Evolutionary conservation across 2,113 vertebrate genomes (phyloP).

Genomic region (Cavia porcellus): DNA sequence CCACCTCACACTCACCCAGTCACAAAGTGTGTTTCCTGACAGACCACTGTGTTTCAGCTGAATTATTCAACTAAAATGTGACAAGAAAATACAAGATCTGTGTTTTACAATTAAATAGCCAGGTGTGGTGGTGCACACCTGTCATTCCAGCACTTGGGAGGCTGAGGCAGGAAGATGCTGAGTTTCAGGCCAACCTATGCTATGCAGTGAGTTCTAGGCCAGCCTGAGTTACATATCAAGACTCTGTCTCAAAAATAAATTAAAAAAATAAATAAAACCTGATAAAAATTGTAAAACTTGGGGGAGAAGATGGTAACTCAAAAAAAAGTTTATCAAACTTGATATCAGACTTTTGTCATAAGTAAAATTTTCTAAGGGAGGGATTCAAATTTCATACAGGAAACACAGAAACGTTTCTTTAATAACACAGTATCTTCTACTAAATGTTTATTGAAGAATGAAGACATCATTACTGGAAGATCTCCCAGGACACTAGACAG

Average conservation of each 20-base stretch:
- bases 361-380: slow-evolving; percentile 9
- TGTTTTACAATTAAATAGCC: slow-evolving; percentile 32
- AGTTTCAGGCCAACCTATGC: background rate
- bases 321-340: background rate
- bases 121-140: background rate
- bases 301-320: background rate
- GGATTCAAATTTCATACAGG: slow-evolving; percentile 11
- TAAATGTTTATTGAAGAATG: slow-evolving; percentile 1
- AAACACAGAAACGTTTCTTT: background rate
- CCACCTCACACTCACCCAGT: background rate
- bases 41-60: background rate
- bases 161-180: background rate
- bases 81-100: background rate
- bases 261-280: background rate
- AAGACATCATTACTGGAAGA: background rate
- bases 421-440: background rate
- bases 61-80: slow-evolving; percentile 41
- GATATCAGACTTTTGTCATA: background rate
- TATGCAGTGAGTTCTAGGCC: background rate
- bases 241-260: background rate
- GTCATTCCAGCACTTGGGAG: background rate
- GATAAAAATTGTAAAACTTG: background rate
- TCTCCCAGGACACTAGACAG: background rate
- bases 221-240: background rate
- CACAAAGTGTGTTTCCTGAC: background rate